Conservation (phyloP, 2,888 invertebrate genomes). For the Conus canariensis region DNA sequence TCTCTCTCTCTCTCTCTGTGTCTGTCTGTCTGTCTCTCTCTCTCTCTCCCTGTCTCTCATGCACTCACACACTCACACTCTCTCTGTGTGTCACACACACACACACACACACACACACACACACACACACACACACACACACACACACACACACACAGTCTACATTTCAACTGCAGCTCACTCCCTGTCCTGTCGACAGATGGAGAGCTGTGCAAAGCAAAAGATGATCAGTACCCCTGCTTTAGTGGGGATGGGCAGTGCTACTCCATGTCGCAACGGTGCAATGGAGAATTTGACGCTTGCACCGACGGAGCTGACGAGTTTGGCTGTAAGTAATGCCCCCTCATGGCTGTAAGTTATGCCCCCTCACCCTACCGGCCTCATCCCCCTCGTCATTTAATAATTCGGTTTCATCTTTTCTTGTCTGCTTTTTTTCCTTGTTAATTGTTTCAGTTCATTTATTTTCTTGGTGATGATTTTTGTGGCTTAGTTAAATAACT, state of each 20-base stretch:
- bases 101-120: too few species aligned
- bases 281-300: conserved; percentile 88
- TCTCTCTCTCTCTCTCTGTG: too few species aligned
- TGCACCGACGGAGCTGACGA: conserved; percentile 82
- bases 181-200: conserved; percentile 29
- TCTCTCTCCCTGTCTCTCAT: background rate
- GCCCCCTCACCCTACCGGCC: too few species aligned
- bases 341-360: background rate
- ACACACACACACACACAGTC: too few species aligned
- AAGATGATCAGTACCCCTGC: conserved; percentile 88
- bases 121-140: too few species aligned
- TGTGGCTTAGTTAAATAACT: too few species aligned
- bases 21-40: too few species aligned
- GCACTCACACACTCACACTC: too few species aligned
- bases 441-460: background rate
- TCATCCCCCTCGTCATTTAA: too few species aligned
- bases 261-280: conserved; percentile 87
- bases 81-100: too few species aligned
- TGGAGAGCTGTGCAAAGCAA: conserved; percentile 37
- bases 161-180: background rate
- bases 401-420: too few species aligned
- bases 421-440: background rate
- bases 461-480: background rate
- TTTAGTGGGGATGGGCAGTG: conserved; percentile 85
- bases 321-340: conserved; percentile 72